Conservation (phyloP, 2,888 invertebrate genomes). For the Chrysolina americana region DNA sequence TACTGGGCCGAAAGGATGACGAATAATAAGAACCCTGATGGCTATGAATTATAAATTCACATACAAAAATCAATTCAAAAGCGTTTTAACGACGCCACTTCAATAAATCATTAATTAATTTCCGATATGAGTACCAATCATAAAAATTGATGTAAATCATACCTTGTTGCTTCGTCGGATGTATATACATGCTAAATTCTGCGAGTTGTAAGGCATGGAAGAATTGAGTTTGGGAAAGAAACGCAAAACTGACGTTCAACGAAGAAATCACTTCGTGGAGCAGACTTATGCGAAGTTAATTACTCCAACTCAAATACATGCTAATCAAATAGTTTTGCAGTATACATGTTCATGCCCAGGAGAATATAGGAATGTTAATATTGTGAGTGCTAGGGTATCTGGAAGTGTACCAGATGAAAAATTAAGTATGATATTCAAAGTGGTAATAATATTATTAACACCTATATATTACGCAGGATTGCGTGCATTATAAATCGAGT, state of each 20-base stretch:
- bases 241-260: neutral
- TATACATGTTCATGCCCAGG: too few relatives aligned
- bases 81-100: conserved; percentile 15
- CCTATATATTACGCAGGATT: too few relatives aligned
- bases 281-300: too few relatives aligned
- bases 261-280: too few relatives aligned
- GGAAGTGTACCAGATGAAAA: too few relatives aligned
- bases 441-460: too few relatives aligned
- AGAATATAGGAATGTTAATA: too few relatives aligned
- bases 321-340: too few relatives aligned
- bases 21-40: conserved; percentile 8
- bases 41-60: conserved; percentile 15
- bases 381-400: too few relatives aligned
- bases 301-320: too few relatives aligned
- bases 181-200: neutral
- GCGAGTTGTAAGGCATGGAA: neutral
- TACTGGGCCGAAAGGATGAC: neutral
- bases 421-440: too few relatives aligned
- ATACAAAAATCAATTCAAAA: conserved; percentile 15
- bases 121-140: conserved; percentile 16
- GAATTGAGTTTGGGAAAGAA: neutral
- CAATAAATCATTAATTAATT: conserved; percentile 33
- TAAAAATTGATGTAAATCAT: conserved; percentile 12
- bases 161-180: neutral
- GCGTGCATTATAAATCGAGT: too few relatives aligned